Evolutionary conservation across 2,888 invertebrate genomes (phyloP), one percentile per base, ranked within the genome.

Genomic region (Peribatodes rhomboidaria): DNA sequence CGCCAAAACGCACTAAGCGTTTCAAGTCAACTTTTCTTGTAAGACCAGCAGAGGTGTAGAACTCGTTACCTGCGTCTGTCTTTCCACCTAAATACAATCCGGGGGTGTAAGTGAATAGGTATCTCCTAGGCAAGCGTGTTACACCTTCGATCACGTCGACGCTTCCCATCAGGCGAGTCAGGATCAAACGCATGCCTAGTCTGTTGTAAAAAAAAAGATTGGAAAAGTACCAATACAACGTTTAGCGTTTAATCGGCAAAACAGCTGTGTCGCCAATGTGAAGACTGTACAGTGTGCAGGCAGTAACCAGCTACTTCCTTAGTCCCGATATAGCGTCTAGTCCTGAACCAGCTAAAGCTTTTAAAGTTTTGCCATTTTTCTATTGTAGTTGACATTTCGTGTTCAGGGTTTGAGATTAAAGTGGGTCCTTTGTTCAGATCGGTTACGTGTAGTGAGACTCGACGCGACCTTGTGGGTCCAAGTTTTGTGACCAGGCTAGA

Each of bases 291-390:
- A 31, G 31, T 47, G 44, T 9, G 41, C n/a, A 10, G 50, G 18
- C 11, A 18, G 31, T 42, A 55, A 50, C 27, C 41, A 16, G 27
- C 41, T 16, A 14, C 22, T 54, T 41, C 41, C 14, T 53, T 39
- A 14, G 76, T 61, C 72, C 69, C 73, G 75, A 74, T 76, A 76
- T 77, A 72, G 74, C 75, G 68, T 69, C 74, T 75, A 78, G 80
- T 72, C 71, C 76, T 72, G 73, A 75, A 70, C 72, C 72, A 68
- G 73, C 73, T 72, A 74, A 74, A 77, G 78, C 77, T 82, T 82
- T 79, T 77, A 78, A 79, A 81, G 68, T 76, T 76, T 73, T 55
- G 68, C 68, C 71, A 73, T 73, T 70, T 72, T 75, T 81, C 77
- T 72, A 71, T 72, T 73, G 67, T 73, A 60, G 72, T 68, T 71